Evolutionary conservation across 2,797 vertebrate genomes (phyloP).

Genomic region (Pangasius krempfi): DNA sequence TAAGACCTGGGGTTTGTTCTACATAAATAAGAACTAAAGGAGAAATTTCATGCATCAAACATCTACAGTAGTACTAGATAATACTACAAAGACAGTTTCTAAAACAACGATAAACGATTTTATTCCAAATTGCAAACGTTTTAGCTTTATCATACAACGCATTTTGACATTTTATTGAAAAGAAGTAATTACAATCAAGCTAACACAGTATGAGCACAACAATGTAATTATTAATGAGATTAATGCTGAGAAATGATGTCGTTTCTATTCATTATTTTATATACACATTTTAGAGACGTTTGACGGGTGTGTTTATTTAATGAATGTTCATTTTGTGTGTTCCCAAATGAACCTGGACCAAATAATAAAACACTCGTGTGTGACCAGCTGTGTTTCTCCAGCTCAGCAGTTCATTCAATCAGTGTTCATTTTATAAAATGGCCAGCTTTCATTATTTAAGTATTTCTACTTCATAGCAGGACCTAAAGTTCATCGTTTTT

Average conservation of each 20-base stretch:
- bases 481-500: neutral
- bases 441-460: constrained; percentile 6
- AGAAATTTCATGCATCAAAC: neutral
- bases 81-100: neutral
- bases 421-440: neutral
- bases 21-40: neutral
- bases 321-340: neutral
- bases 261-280: neutral
- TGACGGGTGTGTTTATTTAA: neutral
- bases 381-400: neutral
- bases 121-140: neutral
- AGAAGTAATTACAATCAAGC: neutral
- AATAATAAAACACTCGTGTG: neutral
- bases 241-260: neutral
- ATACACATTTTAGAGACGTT: neutral
- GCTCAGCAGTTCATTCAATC: constrained; percentile 16
- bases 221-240: too few relatives aligned
- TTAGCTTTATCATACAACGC: neutral
- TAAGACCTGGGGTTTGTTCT: neutral
- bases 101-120: neutral
- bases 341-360: too few relatives aligned
- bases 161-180: neutral
- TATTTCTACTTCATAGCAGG: neutral
- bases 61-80: too few relatives aligned
- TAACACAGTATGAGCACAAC: neutral